Base-by-base conservation (phyloP, 2,113 vertebrate species). In the Furnarius figulus region DNA sequence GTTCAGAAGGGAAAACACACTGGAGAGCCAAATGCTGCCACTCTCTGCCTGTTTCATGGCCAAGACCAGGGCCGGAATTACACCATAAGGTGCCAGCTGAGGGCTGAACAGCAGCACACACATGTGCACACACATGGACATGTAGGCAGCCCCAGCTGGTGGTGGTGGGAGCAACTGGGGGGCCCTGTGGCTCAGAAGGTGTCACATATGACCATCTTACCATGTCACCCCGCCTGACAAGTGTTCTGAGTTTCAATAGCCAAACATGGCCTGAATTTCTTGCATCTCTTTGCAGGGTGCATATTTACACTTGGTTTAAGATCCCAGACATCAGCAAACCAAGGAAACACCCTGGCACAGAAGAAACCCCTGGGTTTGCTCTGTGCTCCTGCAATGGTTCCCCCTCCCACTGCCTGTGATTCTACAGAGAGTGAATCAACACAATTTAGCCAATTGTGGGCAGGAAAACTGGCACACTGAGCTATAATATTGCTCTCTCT, bases 101-200 rank as follows among this genome's bases (percentile, higher is more conserved):
- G 83, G 55, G 28, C 14, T 22, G 59, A 39, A 6, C 81, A n/a
- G 81, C 65, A 42, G 21, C 1, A 2, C 18, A 14, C 39, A 21
- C 7, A 50, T 50, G 3, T 8, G 33, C 33, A 20, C 7, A n/a
- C 21, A 3, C 14, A 0, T 0, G 37, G 30, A 33, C 72, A 19
- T 0, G 3, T 10, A 8, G 44, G 66, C 55, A 63, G 0, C 9
- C 58, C 74, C 1, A 4, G 2, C 63, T 33, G 3, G 15, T 4
- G 37, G 37, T 9, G 49, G 8, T 20, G 77, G 61, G 49, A 47
- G 42, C 4, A 44, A 24, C 55, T 1, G 21, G 15, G 11, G 47
- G 62, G 5, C n/a, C 37, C 85, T 9, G 72, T 9, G 72, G 62
- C 50, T 61, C 56, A 3, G 25, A 12, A 12, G 63, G 15, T 11